Percentiles rank a stretch among this genome's conserved stretches.
Conservation (phyloP, 2,888 invertebrate species). For the Spisula subtruncata region DNA sequence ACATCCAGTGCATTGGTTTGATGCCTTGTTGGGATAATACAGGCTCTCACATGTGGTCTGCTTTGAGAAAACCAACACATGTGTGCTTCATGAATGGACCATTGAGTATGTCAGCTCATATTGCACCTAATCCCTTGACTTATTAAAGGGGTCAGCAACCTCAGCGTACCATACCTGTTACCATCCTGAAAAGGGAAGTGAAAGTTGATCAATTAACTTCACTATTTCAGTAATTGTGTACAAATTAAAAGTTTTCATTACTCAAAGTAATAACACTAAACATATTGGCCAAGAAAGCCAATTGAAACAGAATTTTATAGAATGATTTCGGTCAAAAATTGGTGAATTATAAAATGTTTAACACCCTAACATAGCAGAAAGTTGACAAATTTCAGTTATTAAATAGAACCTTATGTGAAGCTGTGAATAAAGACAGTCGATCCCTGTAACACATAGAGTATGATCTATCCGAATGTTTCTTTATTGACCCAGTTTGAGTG, state of each 20-base stretch:
- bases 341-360: too few species aligned
- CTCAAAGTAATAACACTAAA: too few species aligned
- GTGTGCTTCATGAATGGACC: background rate
- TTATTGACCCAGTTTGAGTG: constrained; percentile 12
- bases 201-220: too few species aligned
- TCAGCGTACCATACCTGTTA: background rate
- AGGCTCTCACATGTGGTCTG: background rate
- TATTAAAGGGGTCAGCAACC: background rate
- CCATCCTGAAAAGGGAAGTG: background rate
- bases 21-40: background rate
- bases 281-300: too few species aligned
- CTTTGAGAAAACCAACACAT: background rate
- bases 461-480: background rate
- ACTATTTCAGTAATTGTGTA: background rate
- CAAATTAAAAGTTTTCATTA: too few species aligned
- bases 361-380: too few species aligned
- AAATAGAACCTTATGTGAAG: too few species aligned
- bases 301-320: too few species aligned
- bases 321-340: too few species aligned
- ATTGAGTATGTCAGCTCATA: background rate
- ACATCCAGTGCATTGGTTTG: background rate
- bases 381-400: too few species aligned
- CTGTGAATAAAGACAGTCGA: background rate
- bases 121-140: background rate
- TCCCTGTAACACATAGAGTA: background rate